Evolutionary conservation across 2,888 invertebrate genomes (phyloP).

Genomic region (Dynastes grantii): DNA sequence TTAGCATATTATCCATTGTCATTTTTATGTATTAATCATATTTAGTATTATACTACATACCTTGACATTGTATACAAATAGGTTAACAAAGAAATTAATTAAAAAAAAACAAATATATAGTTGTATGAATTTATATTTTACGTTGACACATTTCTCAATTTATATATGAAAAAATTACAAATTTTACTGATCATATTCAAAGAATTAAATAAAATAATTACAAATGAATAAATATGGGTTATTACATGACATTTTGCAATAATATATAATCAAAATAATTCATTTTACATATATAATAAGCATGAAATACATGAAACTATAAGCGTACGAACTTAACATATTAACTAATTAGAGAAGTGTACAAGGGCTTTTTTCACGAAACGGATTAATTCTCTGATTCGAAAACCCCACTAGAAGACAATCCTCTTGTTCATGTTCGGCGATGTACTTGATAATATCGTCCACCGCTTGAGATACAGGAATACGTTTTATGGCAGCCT

Average conservation of each 20-base stretch:
- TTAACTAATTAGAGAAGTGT: constrained; percentile 79
- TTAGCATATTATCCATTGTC: constrained; percentile 45
- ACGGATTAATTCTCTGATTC: constrained; percentile 95
- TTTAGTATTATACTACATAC: constrained; percentile 40
- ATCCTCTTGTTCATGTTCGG: constrained; percentile 94
- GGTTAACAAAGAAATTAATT: constrained; percentile 34
- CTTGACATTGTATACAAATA: constrained; percentile 50
- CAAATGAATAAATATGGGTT: constrained; percentile 23
- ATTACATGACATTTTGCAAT: constrained; percentile 33
- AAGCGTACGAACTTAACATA: constrained; percentile 19
- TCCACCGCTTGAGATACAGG: constrained; percentile 92
- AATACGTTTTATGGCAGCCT: constrained; percentile 90
- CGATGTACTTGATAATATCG: constrained; percentile 92
- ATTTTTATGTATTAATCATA: constrained; percentile 47
- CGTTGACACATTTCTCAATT: constrained; percentile 21
- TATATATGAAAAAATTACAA: constrained; percentile 24
- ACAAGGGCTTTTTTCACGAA: constrained; percentile 94
- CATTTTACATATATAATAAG: not conserved
- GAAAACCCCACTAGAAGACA: constrained; percentile 94
- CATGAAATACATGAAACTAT: not conserved
- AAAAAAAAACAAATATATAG: constrained; percentile 26
- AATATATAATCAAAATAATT: constrained; percentile 6
- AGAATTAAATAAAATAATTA: constrained; percentile 18
- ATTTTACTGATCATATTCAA: not conserved
- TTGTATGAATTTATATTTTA: constrained; percentile 46